These are phyloP conservation scores for Nymphalis polychloros DNA, from an alignment of 2,888 invertebrate species.

Conservation along the genomic window DNA sequence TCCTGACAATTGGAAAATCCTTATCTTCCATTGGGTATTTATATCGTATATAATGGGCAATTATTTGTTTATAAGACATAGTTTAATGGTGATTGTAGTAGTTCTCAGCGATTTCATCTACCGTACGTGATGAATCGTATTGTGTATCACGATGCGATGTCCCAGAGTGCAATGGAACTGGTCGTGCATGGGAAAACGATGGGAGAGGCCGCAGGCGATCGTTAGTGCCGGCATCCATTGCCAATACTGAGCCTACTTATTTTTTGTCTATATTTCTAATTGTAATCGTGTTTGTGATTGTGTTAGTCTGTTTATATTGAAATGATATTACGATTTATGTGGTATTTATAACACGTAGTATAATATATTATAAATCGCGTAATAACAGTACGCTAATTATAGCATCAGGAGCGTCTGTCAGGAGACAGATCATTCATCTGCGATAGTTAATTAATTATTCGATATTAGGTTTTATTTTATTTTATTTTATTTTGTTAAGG, in stretches of 20 bases:
- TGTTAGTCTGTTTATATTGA: too few relatives aligned
- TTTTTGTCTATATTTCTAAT: slow-evolving; percentile 5
- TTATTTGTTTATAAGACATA: slow-evolving; percentile 4
- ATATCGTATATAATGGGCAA: slow-evolving; percentile 3
- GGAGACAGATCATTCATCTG: too few relatives aligned
- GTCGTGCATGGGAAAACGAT: slow-evolving; percentile 17
- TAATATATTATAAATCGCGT: too few relatives aligned
- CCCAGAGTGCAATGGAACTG: not conserved
- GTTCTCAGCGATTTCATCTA: slow-evolving; percentile 1
- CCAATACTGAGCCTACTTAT: not conserved
- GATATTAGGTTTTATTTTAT: too few relatives aligned
- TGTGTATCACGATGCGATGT: slow-evolving; percentile 1
- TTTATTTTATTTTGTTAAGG: too few relatives aligned
- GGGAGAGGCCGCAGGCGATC: slow-evolving; percentile 12
- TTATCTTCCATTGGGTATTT: too few relatives aligned
- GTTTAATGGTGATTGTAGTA: not conserved
- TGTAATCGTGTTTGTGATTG: not conserved
- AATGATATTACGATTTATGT: too few relatives aligned
- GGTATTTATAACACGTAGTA: too few relatives aligned
- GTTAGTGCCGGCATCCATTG: slow-evolving; percentile 5
- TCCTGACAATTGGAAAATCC: too few relatives aligned
- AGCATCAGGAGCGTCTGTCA: too few relatives aligned
- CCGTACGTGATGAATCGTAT: slow-evolving; percentile 9
- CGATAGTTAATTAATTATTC: too few relatives aligned
- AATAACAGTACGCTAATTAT: too few relatives aligned